A percentile compares a stretch with the other conserved stretches of the same genome.
phyloP scores from a whole-genome alignment of 2,888 invertebrate species.

The Sphaeridia pumilis region DNA sequence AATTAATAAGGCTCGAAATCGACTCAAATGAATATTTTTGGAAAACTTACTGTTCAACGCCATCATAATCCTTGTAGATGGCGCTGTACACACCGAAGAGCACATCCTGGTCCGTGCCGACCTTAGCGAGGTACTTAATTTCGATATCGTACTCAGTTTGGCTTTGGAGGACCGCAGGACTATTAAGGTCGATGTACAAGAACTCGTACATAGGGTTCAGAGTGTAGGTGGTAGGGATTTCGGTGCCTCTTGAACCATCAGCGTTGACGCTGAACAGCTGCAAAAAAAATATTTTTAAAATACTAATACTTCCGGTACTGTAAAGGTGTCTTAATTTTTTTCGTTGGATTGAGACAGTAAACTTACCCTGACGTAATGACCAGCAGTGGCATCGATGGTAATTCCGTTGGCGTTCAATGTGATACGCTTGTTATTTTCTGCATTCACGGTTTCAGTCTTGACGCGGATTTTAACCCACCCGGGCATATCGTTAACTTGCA shows the following conservation, averaged over 20 bases:
- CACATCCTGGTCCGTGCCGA: background rate
- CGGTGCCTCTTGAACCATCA: too few relatives aligned
- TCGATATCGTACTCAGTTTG: background rate
- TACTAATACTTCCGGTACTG: too few relatives aligned
- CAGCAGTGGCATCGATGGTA: too few relatives aligned
- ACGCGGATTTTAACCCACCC: constrained; percentile 14
- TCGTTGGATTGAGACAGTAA: too few relatives aligned
- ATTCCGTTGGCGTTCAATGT: background rate
- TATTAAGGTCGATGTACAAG: too few relatives aligned
- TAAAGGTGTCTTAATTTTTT: too few relatives aligned
- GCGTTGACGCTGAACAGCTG: background rate
- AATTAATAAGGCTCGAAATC: background rate
- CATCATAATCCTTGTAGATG: constrained; percentile 8
- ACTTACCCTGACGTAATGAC: too few relatives aligned
- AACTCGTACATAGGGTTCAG: too few relatives aligned
- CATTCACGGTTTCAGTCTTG: too few relatives aligned
- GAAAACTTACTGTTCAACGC: background rate
- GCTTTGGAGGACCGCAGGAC: too few relatives aligned
- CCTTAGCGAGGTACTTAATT: background rate
- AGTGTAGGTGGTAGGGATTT: too few relatives aligned
- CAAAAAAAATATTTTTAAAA: background rate
- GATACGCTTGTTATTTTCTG: background rate
- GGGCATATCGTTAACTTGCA: constrained; percentile 4
- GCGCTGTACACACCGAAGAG: constrained; percentile 13
- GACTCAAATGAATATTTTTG: background rate